phyloP scores from a whole-genome alignment of 35 echinoderm and acorn worm genomes.

The Holothuria glaberrima region DNA sequence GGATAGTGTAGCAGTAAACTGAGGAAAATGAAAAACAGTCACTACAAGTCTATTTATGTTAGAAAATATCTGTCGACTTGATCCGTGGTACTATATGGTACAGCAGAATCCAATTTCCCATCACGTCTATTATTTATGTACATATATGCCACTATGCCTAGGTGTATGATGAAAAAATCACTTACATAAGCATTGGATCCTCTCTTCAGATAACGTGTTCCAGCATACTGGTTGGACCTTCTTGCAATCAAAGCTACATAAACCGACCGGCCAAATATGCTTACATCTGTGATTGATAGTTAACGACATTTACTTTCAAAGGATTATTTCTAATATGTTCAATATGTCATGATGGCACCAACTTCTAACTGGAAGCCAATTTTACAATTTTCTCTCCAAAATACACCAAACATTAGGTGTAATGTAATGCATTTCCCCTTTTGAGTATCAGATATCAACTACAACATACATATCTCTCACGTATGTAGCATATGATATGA shows the following conservation, averaged over 20 bases:
- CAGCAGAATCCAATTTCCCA: too few relatives aligned
- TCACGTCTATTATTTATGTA: too few relatives aligned
- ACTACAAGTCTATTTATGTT: too few relatives aligned
- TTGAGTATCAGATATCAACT: neutral
- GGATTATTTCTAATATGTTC: neutral
- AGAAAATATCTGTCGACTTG: too few relatives aligned
- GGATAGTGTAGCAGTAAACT: too few relatives aligned
- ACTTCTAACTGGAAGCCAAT: too few relatives aligned
- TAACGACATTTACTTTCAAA: conserved; percentile 30
- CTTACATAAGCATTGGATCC: conserved; percentile 84
- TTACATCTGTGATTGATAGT: conserved; percentile 67
- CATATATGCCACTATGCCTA: too few relatives aligned
- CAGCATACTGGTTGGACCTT: conserved; percentile 87
- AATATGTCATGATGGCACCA: neutral
- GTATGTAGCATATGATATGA: neutral
- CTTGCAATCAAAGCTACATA: conserved; percentile 84
- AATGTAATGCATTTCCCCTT: neutral
- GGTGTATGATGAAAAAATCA: neutral
- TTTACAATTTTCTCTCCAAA: too few relatives aligned
- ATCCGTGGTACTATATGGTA: too few relatives aligned
- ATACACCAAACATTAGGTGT: too few relatives aligned
- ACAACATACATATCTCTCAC: neutral
- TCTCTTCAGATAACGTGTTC: conserved; percentile 94
- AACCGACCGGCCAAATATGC: conserved; percentile 80
- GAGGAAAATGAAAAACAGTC: too few relatives aligned